Conservation (phyloP, 2,797 vertebrate species). For the Bovichtus variegatus region DNA sequence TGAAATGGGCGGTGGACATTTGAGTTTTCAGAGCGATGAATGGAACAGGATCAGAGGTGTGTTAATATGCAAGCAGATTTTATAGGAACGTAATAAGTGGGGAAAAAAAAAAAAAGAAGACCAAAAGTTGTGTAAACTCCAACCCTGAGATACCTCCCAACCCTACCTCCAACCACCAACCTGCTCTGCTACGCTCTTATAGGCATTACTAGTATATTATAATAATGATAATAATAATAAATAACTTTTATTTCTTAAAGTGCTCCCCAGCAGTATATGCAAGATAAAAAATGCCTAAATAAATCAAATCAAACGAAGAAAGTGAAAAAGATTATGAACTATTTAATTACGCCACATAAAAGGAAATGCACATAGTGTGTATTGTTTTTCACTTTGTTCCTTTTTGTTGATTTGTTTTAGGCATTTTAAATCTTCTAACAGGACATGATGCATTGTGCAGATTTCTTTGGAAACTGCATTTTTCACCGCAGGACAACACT, state of each 20-base stretch:
- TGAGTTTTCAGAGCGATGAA: constrained; percentile 32
- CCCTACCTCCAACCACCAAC: constrained; percentile 80
- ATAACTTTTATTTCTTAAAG: constrained; percentile 43
- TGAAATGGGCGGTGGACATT: constrained; percentile 77
- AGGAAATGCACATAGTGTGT: neutral
- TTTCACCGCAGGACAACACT: constrained; percentile 66
- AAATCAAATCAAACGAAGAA: constrained; percentile 22
- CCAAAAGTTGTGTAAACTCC: constrained; percentile 82
- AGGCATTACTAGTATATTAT: constrained; percentile 66
- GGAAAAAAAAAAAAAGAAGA: constrained; percentile 70
- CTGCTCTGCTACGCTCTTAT: constrained; percentile 75
- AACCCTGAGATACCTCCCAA: constrained; percentile 79
- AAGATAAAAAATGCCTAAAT: constrained; percentile 41
- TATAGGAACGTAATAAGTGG: constrained; percentile 75
- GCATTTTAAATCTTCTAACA: constrained; percentile 47
- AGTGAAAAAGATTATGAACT: neutral
- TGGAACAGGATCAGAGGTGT: constrained; percentile 66
- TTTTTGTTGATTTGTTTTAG: constrained; percentile 27
- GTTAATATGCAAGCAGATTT: constrained; percentile 79
- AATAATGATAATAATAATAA: constrained; percentile 28
- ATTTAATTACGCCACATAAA: too few species aligned
- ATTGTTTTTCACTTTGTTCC: neutral
- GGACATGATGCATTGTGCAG: constrained; percentile 51
- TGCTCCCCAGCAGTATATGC: constrained; percentile 46
- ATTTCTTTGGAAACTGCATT: constrained; percentile 40